Evolutionary conservation across 2,113 vertebrate genomes (phyloP).

Genomic region (Hypocryptadius cinnamomeus): DNA sequence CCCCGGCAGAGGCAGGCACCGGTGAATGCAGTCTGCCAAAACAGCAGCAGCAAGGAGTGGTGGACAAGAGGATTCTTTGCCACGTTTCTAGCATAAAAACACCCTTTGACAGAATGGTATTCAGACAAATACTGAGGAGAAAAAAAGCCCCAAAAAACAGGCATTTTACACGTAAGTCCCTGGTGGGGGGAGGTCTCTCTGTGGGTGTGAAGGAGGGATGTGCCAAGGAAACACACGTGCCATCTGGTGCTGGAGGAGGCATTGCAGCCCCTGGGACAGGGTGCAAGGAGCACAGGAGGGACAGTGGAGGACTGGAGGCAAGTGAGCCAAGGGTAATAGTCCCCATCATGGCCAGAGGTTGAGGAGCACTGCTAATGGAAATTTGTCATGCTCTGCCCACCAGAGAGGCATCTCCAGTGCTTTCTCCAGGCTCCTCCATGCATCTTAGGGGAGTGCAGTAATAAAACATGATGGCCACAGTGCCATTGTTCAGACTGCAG

Average conservation of each 20-base stretch:
- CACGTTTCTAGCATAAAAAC: not conserved
- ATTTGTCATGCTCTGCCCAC: not conserved
- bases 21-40: not conserved
- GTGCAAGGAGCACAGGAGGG: fast-evolving
- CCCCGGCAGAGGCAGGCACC: not conserved
- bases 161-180: fast-evolving
- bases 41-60: not conserved
- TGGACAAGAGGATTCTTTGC: not conserved
- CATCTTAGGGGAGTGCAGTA: not conserved
- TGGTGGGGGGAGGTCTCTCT: not conserved
- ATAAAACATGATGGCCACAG: not conserved
- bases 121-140: not conserved
- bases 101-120: not conserved
- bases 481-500: not conserved
- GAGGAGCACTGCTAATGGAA: not conserved
- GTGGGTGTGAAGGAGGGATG: not conserved
- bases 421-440: not conserved
- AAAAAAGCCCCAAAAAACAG: not conserved
- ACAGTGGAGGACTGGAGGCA: not conserved
- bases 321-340: not conserved
- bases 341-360: fast-evolving
- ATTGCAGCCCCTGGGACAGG: not conserved
- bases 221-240: fast-evolving
- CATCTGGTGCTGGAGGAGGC: not conserved
- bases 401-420: not conserved